A percentile compares a stretch with the other conserved stretches of the same genome.
These are phyloP conservation scores for Bucco capensis DNA, from an alignment of 2,113 vertebrate genomes.

Conservation along the genomic window DNA sequence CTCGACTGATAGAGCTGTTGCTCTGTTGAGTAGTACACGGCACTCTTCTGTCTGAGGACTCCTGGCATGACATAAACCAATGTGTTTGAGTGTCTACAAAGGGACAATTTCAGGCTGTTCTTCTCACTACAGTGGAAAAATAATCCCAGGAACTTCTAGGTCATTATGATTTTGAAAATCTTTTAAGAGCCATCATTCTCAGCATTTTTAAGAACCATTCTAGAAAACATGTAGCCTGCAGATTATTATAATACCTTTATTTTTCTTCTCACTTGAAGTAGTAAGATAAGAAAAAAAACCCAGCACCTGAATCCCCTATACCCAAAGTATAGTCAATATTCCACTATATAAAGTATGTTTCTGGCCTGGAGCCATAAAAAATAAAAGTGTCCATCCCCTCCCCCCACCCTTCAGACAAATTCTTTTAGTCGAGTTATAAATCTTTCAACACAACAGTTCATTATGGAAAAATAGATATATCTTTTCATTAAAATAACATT, in stretches of 20 bases:
- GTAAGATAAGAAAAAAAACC: not conserved
- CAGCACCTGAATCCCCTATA: not conserved
- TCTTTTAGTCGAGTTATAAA: not conserved
- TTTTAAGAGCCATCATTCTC: not conserved
- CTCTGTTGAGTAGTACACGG: not conserved
- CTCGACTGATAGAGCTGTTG: not conserved
- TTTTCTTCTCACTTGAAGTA: not conserved
- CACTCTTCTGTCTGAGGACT: not conserved
- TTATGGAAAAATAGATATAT: not conserved
- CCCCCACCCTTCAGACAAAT: not conserved
- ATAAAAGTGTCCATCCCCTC: not conserved
- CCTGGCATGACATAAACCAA: not conserved
- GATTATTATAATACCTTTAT: not conserved
- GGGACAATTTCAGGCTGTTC: not conserved
- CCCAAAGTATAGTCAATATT: not conserved
- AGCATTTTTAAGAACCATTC: not conserved
- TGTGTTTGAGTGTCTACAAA: not conserved
- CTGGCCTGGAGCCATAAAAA: not conserved
- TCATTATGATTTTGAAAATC: not conserved
- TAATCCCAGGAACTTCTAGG: not conserved
- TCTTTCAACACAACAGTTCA: not conserved
- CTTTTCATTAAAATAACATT: not conserved
- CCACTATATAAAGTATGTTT: not conserved
- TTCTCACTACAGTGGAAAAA: not conserved
- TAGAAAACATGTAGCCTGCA: not conserved